Conservation (phyloP, 2,888 invertebrate species). For the Oligia strigilis region DNA sequence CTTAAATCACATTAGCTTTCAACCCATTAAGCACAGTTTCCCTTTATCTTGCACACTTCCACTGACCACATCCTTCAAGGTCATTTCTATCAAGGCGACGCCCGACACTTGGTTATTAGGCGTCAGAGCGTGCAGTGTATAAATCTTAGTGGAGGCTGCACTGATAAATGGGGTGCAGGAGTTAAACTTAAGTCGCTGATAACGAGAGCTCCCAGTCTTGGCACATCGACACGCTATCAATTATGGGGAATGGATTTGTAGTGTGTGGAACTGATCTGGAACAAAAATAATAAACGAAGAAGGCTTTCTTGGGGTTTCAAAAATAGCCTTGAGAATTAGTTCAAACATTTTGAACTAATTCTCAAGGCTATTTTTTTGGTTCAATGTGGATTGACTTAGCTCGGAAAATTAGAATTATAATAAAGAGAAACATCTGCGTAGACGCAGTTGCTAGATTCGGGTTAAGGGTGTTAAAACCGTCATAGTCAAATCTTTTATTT, state of each 20-base stretch:
- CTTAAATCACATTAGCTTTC: slow-evolving; percentile 5
- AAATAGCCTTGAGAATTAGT: neutral
- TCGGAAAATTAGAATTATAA: neutral
- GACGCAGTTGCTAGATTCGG: neutral
- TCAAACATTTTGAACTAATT: too few relatives aligned
- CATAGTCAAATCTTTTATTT: neutral
- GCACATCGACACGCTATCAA: slow-evolving; percentile 37
- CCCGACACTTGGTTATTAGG: slow-evolving; percentile 22
- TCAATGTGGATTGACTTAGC: neutral
- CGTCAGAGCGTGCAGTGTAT: slow-evolving; percentile 41
- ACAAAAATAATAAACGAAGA: neutral
- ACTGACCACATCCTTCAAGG: slow-evolving; percentile 3
- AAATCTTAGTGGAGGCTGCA: slow-evolving; percentile 38
- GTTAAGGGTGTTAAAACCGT: neutral
- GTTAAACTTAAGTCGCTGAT: slow-evolving; percentile 42
- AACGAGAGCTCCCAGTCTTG: slow-evolving; percentile 35
- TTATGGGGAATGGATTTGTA: slow-evolving; percentile 3
- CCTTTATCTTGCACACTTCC: neutral
- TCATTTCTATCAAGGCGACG: slow-evolving; percentile 15
- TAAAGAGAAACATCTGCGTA: neutral
- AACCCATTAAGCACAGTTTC: neutral
- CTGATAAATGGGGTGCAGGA: slow-evolving; percentile 25
- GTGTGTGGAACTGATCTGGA: neutral
- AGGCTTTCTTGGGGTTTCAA: neutral
- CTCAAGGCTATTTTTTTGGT: too few relatives aligned